Evolutionary conservation across 2,113 vertebrate genomes (phyloP).

Genomic region (Petrocephalus microphthalmus): DNA sequence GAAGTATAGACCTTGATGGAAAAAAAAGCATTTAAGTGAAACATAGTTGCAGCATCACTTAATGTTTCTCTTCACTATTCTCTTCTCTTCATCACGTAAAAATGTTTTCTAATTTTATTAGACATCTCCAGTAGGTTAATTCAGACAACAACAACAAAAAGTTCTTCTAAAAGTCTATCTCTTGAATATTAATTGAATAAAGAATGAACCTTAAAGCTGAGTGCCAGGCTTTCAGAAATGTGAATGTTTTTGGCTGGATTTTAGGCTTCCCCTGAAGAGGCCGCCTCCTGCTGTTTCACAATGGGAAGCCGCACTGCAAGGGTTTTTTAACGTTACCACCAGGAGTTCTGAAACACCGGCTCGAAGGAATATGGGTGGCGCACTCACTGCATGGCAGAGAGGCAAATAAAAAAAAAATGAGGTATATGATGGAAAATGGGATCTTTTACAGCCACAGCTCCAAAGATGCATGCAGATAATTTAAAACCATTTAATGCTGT

Average conservation of each 20-base stretch:
- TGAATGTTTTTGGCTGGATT: background rate
- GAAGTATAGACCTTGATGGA: background rate
- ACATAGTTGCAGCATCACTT: background rate
- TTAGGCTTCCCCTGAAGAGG: background rate
- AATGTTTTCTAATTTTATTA: too few relatives aligned
- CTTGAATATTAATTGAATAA: conserved; percentile 4
- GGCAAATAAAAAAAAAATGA: background rate
- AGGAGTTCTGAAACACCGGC: background rate
- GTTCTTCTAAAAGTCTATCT: background rate
- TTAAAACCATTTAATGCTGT: background rate
- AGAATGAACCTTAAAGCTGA: background rate
- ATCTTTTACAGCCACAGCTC: conserved; percentile 2
- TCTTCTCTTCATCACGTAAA: too few relatives aligned
- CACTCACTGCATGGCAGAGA: background rate
- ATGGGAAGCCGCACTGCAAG: background rate
- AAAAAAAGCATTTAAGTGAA: too few relatives aligned
- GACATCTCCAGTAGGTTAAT: background rate
- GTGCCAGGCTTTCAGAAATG: background rate
- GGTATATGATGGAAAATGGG: background rate
- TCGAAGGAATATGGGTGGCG: background rate
- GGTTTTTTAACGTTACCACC: background rate
- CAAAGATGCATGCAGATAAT: background rate
- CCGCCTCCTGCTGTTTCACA: background rate
- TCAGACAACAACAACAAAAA: background rate
- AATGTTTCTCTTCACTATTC: too few relatives aligned